Conservation (phyloP, 2,888 invertebrate genomes). For the Zele albiditarsus region DNA sequence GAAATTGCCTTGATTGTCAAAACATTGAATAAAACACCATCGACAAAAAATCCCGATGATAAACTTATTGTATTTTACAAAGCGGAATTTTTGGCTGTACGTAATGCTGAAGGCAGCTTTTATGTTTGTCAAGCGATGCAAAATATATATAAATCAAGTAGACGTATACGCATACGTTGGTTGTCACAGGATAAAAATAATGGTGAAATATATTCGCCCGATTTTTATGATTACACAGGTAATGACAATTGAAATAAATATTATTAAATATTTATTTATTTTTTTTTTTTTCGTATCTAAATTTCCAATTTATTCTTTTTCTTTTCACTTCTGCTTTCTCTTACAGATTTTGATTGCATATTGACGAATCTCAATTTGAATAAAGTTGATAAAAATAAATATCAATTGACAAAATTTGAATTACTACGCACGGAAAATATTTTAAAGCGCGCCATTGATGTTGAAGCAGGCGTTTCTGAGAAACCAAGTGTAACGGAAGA, state of each 20-base stretch:
- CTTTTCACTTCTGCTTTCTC: constrained; percentile 23
- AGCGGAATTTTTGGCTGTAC: constrained; percentile 92
- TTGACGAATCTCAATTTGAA: constrained; percentile 87
- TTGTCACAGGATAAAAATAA: constrained; percentile 83
- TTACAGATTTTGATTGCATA: constrained; percentile 89
- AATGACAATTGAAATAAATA: constrained; percentile 45
- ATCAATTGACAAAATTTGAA: constrained; percentile 83
- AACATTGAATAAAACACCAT: constrained; percentile 78
- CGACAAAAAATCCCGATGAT: constrained; percentile 79
- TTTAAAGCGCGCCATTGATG: constrained; percentile 86
- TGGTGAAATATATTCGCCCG: constrained; percentile 87
- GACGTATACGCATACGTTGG: constrained; percentile 93
- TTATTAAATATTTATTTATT: constrained; percentile 24
- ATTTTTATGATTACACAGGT: constrained; percentile 93
- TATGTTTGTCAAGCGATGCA: constrained; percentile 92
- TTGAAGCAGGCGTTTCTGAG: constrained; percentile 83
- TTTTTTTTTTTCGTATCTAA: constrained; percentile 34
- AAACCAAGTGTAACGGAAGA: constrained; percentile 82
- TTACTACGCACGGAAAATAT: constrained; percentile 86
- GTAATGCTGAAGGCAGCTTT: constrained; percentile 91
- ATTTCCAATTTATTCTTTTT: constrained; percentile 35
- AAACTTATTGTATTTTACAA: constrained; percentile 91
- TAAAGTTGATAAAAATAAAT: constrained; percentile 82
- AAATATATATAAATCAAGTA: constrained; percentile 90
- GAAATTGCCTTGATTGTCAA: constrained; percentile 86